Base-by-base conservation (phyloP, 2,888 invertebrate genomes). In the Muschampia plurimacula region DNA sequence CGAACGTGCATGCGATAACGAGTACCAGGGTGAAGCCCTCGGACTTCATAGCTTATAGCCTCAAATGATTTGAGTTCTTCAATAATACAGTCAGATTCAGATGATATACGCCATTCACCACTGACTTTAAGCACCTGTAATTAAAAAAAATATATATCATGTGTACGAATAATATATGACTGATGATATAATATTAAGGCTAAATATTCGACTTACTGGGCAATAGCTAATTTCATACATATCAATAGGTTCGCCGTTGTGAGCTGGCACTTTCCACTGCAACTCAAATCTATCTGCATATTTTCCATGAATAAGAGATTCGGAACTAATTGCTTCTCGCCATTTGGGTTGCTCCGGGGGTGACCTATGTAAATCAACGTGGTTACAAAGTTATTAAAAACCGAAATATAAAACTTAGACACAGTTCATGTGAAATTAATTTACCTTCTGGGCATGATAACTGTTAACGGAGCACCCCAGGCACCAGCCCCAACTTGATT, bases 191-290 rank as follows among this genome's bases (percentile, higher is more conserved):
- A 32, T 32, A 32, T 32, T 32, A 32, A 32, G 32, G 32, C 3
- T 32, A 55, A 22, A 28, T 9, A 9, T 8, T 22, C 10, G 7
- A 89, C 90, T 96, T 95, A 98, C 97, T 85, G 96, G 96, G 87
- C 98, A 98, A 89, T 96, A 97, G 86, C 95, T 96, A 77, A 98
- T 95, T 87, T 96, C 95, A 89, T 98, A 98, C 87, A 95, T 95
- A 84, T 97, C 97, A 83, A 98, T 98, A 39, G 97, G 97, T 89
- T 98, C 98, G 9, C 98, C 98, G 89, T 98, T 98, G 85, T 98
- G 97, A 67, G 97, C 96, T 0, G 98, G 98, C 67, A 97, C 96
- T 81, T 96, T 96, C 98, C 98, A 98, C 83, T 96, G 95, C 28
- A 98, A 88, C 83, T 98, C 97, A 85, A 96, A 98, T 84, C 96